These are phyloP conservation scores for Acanthosepion pharaonis DNA, from an alignment of 2,888 invertebrate species.

Conservation along the genomic window DNA sequence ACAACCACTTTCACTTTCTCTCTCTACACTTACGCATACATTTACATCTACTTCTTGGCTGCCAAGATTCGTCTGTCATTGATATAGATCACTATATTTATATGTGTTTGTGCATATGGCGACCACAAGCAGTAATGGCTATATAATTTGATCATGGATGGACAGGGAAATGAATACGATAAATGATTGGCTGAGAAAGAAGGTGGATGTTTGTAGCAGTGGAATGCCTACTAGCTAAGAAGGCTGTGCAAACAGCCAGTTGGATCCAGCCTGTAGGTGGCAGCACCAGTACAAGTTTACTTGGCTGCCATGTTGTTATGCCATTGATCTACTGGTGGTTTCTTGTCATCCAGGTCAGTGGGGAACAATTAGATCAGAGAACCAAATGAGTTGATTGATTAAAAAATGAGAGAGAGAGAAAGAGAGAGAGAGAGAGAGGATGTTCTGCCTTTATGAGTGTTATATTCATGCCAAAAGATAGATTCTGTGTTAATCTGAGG, in stretches of 20 bases:
- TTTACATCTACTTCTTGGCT: too few relatives aligned
- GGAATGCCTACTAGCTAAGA: too few relatives aligned
- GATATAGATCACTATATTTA: neutral
- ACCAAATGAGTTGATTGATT: neutral
- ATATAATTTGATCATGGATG: neutral
- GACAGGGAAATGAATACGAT: neutral
- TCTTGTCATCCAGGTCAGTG: conserved; percentile 11
- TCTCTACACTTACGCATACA: too few relatives aligned
- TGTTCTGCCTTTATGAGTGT: neutral
- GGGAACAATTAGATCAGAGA: neutral
- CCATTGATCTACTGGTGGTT: neutral
- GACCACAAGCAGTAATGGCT: neutral
- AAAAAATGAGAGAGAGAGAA: neutral
- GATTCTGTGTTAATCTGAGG: neutral
- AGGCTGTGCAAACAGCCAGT: neutral
- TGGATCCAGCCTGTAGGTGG: neutral
- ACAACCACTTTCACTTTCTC: too few relatives aligned
- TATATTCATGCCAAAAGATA: neutral
- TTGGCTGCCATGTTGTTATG: neutral
- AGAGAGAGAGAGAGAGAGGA: neutral
- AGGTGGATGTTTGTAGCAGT: neutral
- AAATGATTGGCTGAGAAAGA: neutral
- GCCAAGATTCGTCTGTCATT: neutral
- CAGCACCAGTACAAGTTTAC: neutral
- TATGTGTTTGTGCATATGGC: neutral